A percentile compares a stretch with the other conserved stretches of the same genome.
Conservation (phyloP, 2,797 vertebrate genomes). For the Carapus acus region DNA sequence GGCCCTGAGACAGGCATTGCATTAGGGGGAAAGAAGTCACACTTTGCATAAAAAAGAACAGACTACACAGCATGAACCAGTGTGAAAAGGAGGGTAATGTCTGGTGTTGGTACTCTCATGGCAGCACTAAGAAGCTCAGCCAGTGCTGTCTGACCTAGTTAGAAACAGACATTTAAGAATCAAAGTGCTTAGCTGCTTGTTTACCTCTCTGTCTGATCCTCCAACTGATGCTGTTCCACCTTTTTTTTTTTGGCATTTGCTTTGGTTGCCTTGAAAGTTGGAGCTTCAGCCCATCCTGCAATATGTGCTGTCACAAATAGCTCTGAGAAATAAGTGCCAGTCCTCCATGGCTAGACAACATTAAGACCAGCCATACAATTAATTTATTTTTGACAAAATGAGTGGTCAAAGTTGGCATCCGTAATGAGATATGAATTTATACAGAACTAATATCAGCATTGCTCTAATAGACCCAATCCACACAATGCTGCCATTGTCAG, state of each 20-base stretch:
- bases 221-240: background rate
- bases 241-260: constrained; percentile 5
- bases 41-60: no score
- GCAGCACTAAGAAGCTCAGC: constrained; percentile 24
- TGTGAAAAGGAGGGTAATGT: constrained; percentile 12
- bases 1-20: no score
- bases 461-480: constrained; percentile 3
- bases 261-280: background rate
- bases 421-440: constrained; percentile 12
- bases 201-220: constrained; percentile 21
- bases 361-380: no score
- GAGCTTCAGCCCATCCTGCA: constrained; percentile 1
- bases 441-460: constrained; percentile 13
- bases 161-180: constrained; percentile 46
- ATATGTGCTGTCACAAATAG: constrained; percentile 3
- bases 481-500: constrained; percentile 34
- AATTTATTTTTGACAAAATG: no score
- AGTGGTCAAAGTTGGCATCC: no score
- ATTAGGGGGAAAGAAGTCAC: no score
- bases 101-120: constrained; percentile 24
- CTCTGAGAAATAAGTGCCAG: background rate
- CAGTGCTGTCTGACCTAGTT: constrained; percentile 54
- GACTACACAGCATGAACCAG: constrained; percentile 13
- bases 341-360: no score
- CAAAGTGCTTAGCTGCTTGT: constrained; percentile 34